Percentiles rank a stretch among this genome's conserved stretches.
These are phyloP conservation scores for Ephestia elutella DNA, from an alignment of 1,140 invertebrate species.

Conservation along the genomic window DNA sequence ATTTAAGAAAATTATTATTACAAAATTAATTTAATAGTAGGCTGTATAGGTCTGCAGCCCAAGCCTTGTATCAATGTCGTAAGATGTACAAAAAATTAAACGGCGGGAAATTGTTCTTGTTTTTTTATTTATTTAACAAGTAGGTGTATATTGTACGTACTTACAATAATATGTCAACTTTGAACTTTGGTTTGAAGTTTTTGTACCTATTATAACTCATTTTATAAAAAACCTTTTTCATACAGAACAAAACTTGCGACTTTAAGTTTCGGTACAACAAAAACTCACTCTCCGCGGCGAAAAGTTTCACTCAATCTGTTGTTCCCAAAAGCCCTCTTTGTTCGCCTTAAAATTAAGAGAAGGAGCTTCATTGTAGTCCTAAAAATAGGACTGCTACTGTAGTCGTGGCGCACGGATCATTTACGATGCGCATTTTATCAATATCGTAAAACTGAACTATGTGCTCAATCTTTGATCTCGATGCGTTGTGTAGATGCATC, in stretches of 20 bases:
- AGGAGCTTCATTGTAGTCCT: background rate
- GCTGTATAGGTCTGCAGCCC: too few species aligned
- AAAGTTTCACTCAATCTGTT: slow-evolving; percentile 25
- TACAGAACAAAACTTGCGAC: too few species aligned
- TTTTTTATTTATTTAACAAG: too few species aligned
- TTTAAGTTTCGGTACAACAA: background rate
- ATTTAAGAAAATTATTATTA: slow-evolving; percentile 4
- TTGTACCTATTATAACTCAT: too few species aligned
- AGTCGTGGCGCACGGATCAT: slow-evolving; percentile 21
- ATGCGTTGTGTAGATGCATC: slow-evolving; percentile 29
- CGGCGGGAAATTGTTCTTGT: too few species aligned
- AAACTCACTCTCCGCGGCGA: slow-evolving; percentile 7
- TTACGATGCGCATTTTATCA: slow-evolving; percentile 44
- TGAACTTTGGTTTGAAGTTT: too few species aligned
- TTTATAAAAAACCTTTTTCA: too few species aligned
- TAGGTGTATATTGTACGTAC: too few species aligned
- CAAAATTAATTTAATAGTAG: background rate
- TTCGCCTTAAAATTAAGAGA: slow-evolving; percentile 5
- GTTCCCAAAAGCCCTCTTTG: slow-evolving; percentile 2
- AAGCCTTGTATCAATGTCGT: too few species aligned
- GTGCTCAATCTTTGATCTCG: slow-evolving; percentile 57
- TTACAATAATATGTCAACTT: too few species aligned
- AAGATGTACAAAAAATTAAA: too few species aligned
- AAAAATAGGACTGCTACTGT: background rate
- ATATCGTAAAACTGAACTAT: slow-evolving; percentile 48